Percentiles rank a stretch among this genome's conserved stretches.
These are phyloP conservation scores for Melinaea marsaeus DNA, from an alignment of 2,888 invertebrate species.

Conservation along the genomic window DNA sequence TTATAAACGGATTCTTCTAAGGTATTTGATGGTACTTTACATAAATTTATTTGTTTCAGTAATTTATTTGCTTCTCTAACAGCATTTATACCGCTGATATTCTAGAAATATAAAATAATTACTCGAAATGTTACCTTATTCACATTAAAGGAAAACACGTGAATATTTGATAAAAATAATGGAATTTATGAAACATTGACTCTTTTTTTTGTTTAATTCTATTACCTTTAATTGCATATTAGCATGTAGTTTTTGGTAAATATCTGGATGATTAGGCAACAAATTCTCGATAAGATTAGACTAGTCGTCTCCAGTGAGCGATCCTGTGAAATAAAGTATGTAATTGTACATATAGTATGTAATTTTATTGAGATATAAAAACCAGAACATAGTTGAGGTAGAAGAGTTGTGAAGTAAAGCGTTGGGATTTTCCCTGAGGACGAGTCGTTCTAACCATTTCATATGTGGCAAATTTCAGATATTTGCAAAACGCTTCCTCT, in stretches of 20 bases:
- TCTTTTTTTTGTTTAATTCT: background rate
- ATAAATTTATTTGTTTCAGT: constrained; percentile 62
- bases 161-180: background rate
- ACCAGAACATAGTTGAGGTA: too few species aligned
- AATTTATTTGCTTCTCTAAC: constrained; percentile 71
- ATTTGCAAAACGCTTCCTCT: background rate
- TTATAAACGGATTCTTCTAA: constrained; percentile 71
- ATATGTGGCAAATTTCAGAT: background rate
- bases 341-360: constrained; percentile 5
- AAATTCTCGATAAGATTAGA: constrained; percentile 74
- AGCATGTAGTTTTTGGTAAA: constrained; percentile 67
- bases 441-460: background rate
- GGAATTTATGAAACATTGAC: too few species aligned
- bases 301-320: constrained; percentile 79
- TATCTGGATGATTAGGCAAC: constrained; percentile 73
- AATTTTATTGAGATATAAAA: constrained; percentile 22
- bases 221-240: constrained; percentile 68
- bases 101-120: constrained; percentile 47
- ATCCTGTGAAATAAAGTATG: constrained; percentile 55
- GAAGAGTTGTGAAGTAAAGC: too few species aligned
- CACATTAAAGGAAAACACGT: too few species aligned
- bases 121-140: background rate
- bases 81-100: constrained; percentile 65
- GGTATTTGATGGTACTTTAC: constrained; percentile 63
- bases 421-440: too few species aligned